Percentiles rank a stretch among this genome's conserved stretches.
Evolutionary conservation across 2,797 vertebrate genomes (phyloP).

Genomic region (Ctenopoma kingsleyae): DNA sequence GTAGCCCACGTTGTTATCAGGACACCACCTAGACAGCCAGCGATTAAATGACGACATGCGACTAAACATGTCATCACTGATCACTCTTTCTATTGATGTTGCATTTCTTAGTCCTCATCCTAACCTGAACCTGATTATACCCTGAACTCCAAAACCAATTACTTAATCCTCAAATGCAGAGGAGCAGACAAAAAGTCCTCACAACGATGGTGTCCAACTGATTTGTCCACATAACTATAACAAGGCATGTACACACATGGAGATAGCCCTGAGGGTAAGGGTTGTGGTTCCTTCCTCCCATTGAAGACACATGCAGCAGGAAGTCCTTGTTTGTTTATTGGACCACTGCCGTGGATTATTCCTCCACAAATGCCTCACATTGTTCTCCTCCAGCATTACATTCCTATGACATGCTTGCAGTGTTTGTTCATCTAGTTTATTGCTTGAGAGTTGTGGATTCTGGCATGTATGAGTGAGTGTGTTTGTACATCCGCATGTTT

Average conservation of each 20-base stretch:
- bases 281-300: constrained; percentile 70
- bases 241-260: constrained; percentile 3
- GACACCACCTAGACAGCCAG: too few species aligned
- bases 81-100: too few species aligned
- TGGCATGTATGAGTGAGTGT: background rate
- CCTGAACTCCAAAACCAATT: too few species aligned
- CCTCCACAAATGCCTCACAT: constrained; percentile 73
- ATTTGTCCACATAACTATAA: background rate
- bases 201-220: background rate
- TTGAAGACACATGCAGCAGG: constrained; percentile 74
- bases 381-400: constrained; percentile 64
- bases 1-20: too few species aligned
- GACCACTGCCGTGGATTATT: constrained; percentile 64
- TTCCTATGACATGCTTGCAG: constrained; percentile 50
- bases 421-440: constrained; percentile 38
- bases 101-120: too few species aligned
- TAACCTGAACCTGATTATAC: too few species aligned
- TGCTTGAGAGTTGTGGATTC: constrained; percentile 22
- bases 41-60: too few species aligned
- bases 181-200: too few species aligned
- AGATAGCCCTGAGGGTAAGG: constrained; percentile 46
- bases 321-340: constrained; percentile 79
- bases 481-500: constrained; percentile 8
- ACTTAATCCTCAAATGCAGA: too few species aligned
- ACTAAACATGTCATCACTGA: too few species aligned